A percentile compares a stretch with the other conserved stretches of the same genome.
Evolutionary conservation across 2,888 invertebrate genomes (phyloP).

Genomic region (Poecilobothrus nobilitatus): DNA sequence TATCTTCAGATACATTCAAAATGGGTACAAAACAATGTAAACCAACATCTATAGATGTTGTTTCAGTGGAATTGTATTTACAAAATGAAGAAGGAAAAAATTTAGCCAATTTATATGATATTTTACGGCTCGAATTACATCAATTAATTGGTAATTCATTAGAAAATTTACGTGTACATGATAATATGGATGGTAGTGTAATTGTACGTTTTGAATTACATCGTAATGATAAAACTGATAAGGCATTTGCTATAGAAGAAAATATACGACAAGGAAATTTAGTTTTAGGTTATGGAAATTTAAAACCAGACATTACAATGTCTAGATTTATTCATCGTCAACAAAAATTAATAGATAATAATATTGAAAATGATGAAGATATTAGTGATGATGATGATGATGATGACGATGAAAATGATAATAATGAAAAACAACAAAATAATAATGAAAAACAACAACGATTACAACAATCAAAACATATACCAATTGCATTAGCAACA

Average conservation of each 20-base stretch:
- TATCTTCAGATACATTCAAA: conserved; percentile 53
- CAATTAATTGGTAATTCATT: conserved; percentile 45
- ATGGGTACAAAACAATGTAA: conserved; percentile 51
- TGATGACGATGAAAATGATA: not conserved
- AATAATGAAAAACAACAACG: too few relatives aligned
- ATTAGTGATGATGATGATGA: not conserved
- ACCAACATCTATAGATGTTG: conserved; percentile 63
- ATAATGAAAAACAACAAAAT: not conserved
- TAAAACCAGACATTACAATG: conserved; percentile 54
- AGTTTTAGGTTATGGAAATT: conserved; percentile 35
- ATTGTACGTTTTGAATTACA: conserved; percentile 56
- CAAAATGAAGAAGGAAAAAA: conserved; percentile 49
- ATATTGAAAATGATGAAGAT: not conserved
- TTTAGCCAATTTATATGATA: conserved; percentile 47
- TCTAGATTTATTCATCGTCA: conserved; percentile 53
- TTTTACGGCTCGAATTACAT: conserved; percentile 41
- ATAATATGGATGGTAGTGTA: conserved; percentile 46
- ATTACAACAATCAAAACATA: conserved; percentile 13
- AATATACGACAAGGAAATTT: conserved; percentile 50
- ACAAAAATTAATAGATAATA: conserved; percentile 16
- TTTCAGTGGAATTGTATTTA: conserved; percentile 66
- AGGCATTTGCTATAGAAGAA: conserved; percentile 70
- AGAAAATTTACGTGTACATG: conserved; percentile 48
- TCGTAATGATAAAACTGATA: conserved; percentile 66
- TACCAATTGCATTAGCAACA: conserved; percentile 31